Base-by-base conservation (phyloP, 2,888 invertebrate species). In the Acleris holmiana region DNA sequence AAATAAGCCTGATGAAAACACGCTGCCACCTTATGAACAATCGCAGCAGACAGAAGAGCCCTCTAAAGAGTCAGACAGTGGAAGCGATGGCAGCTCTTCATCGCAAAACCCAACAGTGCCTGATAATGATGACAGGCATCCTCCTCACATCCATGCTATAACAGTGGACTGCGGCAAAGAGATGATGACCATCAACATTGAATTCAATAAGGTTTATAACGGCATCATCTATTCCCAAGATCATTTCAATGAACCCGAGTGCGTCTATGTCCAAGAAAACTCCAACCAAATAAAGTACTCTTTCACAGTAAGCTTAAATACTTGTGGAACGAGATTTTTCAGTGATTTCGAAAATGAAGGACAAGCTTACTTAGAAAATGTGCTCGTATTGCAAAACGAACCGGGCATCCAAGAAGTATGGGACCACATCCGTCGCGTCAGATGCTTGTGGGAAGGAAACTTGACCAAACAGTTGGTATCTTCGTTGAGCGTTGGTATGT, bases 221-320 rank as follows among this genome's bases (percentile, higher is more conserved):
- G 97, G 97, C 0, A 93, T 97, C 15, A 96, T 97, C 71, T 97
- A 97, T 77, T 96, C 96, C 0, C 96, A 96, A 90, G 96, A 96
- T 53, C 95, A 93, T 75, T 94, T 90, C 82, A 94, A 91, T 71
- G 94, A 94, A 71, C 93, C 94, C 0, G 94, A 94, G 55, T 97
- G 97, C 77, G 92, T 95, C 19, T 97, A 96, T 79, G 96, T 96
- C 0, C 92, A 91, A 71, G 95, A 95, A 77, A 95, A 95, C 79
- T 95, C 95, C 0, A 95, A 94, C 17, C 93, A 94, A 80, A 93
- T 93, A 0, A 95, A 95, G 79, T 96, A 94, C 80, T 94, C 95
- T 0, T 96, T 97, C 79, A 96, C 96, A 0, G 95, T 97, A 13
- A 95, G 93, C 72, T 80, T 96, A 15, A 95, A 96, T 73, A 95